Percentiles rank a stretch among this genome's conserved stretches.
Conservation (phyloP, 1,140 invertebrate genomes). For the Drosophila orosa region DNA sequence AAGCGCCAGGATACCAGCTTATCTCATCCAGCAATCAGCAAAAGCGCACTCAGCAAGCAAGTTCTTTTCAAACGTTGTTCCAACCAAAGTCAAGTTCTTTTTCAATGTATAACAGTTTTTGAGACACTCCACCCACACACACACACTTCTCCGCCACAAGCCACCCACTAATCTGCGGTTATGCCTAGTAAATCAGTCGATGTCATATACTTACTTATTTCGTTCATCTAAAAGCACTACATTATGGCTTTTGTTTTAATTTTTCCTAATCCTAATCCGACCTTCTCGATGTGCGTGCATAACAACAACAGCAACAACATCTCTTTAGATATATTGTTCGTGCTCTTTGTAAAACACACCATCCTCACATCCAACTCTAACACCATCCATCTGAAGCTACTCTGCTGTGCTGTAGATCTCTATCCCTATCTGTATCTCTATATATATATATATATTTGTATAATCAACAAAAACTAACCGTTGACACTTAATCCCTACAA, state of each 20-base stretch:
- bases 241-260: constrained; percentile 53
- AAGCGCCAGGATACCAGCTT: constrained; percentile 26
- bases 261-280: constrained; percentile 33
- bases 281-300: constrained; percentile 36
- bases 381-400: constrained; percentile 39
- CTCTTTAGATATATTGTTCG: constrained; percentile 31
- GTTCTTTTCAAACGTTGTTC: constrained; percentile 60
- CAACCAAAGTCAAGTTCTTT: constrained; percentile 70
- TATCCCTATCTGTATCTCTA: constrained; percentile 44
- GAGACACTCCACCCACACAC: constrained; percentile 57
- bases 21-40: constrained; percentile 14
- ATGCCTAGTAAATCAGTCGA: constrained; percentile 56
- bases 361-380: constrained; percentile 29
- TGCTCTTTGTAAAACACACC: constrained; percentile 34
- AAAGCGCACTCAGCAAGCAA: constrained; percentile 56
- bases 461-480: constrained; percentile 58
- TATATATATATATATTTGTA: constrained; percentile 54
- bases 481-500: constrained; percentile 49
- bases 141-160: constrained; percentile 37
- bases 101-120: constrained; percentile 81
- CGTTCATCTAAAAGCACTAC: constrained; percentile 54
- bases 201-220: constrained; percentile 47
- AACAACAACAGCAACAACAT: constrained; percentile 6
- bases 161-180: constrained; percentile 57
- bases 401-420: constrained; percentile 49